These are phyloP conservation scores for Cephus rjabovi DNA, from an alignment of 2,888 invertebrate genomes.

Conservation along the genomic window DNA sequence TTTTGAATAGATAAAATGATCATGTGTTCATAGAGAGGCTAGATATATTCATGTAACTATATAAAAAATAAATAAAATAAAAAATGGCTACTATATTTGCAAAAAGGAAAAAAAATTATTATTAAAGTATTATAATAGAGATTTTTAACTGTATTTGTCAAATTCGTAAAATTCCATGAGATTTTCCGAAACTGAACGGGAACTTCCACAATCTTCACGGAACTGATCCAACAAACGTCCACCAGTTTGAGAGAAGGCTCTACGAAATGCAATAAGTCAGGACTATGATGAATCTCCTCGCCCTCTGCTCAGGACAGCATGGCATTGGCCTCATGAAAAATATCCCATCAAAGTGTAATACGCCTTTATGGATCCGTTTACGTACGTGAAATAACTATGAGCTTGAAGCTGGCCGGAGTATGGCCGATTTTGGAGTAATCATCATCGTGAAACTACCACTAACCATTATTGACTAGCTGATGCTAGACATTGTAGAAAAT, in stretches of 20 bases:
- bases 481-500: neutral
- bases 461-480: neutral
- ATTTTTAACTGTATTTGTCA: neutral
- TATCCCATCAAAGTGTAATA: neutral
- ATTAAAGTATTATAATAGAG: no score
- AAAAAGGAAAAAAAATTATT: no score
- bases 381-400: slow-evolving; percentile 4
- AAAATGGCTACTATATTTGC: no score
- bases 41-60: no score
- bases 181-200: neutral
- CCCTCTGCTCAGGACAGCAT: neutral
- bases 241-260: neutral
- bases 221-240: neutral
- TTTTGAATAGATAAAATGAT: no score
- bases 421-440: neutral
- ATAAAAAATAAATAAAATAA: no score
- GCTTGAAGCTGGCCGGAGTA: neutral
- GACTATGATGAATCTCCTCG: neutral
- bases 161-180: neutral
- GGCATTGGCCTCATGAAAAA: slow-evolving; percentile 4
- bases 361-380: neutral
- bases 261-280: slow-evolving; percentile 3
- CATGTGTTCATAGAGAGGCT: no score
- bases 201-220: neutral
- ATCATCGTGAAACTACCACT: neutral